Conservation (phyloP, 1,140 invertebrate species). For the Calycopis cecrops region DNA sequence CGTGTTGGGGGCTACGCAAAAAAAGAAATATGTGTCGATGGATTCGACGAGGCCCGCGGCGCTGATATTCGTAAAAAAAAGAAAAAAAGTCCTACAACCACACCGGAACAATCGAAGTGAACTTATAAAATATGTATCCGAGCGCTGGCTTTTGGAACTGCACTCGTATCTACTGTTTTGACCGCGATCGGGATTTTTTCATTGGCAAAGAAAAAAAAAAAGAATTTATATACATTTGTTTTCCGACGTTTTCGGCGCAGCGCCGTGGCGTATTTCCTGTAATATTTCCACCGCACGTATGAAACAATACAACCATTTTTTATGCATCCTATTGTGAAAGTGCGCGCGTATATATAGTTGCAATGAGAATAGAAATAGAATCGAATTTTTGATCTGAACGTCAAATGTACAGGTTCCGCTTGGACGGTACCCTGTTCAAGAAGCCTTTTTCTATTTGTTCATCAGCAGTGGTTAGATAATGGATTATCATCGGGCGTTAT, state of each 20-base stretch:
- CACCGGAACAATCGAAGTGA: conserved; percentile 70
- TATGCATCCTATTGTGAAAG: neutral
- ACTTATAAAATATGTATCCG: conserved; percentile 72
- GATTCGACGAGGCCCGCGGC: conserved; percentile 47
- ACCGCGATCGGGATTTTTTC: conserved; percentile 66
- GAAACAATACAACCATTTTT: conserved; percentile 7
- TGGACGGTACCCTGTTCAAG: too few species aligned
- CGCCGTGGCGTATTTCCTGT: conserved; percentile 22
- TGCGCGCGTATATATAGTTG: conserved; percentile 1
- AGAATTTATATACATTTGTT: conserved; percentile 34
- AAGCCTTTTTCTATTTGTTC: too few species aligned
- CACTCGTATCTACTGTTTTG: conserved; percentile 59
- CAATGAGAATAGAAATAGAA: neutral
- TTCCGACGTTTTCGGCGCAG: conserved; percentile 21
- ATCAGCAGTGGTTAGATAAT: too few species aligned
- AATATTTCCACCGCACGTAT: conserved; percentile 20
- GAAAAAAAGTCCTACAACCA: conserved; percentile 36
- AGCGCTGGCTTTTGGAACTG: conserved; percentile 64
- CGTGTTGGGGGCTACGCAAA: conserved; percentile 39
- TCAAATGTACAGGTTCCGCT: too few species aligned
- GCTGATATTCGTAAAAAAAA: conserved; percentile 53
- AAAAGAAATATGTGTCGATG: conserved; percentile 58
- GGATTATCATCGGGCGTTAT: too few species aligned
- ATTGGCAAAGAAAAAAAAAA: conserved; percentile 41
- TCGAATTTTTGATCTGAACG: neutral